phyloP scores from a whole-genome alignment of 2,797 vertebrate species.

The Poeciliopsis presidionis region DNA sequence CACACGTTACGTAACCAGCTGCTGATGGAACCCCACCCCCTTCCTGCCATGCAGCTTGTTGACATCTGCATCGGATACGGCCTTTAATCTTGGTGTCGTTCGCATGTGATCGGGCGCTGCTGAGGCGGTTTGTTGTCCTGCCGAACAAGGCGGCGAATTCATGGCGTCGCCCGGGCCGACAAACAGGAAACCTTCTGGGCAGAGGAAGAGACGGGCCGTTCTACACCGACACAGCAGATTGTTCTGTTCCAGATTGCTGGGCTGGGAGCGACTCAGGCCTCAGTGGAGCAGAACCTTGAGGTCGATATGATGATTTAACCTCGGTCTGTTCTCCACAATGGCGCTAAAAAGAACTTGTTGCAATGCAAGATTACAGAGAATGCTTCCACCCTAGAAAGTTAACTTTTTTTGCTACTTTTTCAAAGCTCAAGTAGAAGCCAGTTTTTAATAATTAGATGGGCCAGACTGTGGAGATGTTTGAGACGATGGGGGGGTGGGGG shows the following conservation, averaged over 20 bases:
- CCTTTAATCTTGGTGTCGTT: slow-evolving; percentile 51
- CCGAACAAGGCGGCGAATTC: slow-evolving; percentile 34
- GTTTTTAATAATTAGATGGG: not conserved
- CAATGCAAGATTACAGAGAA: not conserved
- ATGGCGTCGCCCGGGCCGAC: not conserved
- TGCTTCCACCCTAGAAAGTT: no score
- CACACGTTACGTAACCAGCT: slow-evolving; percentile 61
- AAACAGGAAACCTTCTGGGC: slow-evolving; percentile 46
- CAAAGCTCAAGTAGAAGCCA: no score
- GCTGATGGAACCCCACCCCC: not conserved
- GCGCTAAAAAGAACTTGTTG: not conserved
- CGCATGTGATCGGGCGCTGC: slow-evolving; percentile 34
- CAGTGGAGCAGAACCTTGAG: not conserved
- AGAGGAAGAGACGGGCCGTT: slow-evolving; percentile 21
- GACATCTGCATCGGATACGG: slow-evolving; percentile 55
- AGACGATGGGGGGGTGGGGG: not conserved
- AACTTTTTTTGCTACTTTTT: not conserved
- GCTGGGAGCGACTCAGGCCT: not conserved
- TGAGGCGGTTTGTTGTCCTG: slow-evolving; percentile 27
- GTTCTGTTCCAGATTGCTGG: not conserved
- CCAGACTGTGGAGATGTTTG: not conserved
- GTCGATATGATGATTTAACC: not conserved
- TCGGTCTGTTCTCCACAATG: not conserved
- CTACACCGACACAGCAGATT: slow-evolving; percentile 12
- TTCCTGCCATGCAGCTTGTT: slow-evolving; percentile 12